phyloP scores from a whole-genome alignment of 1,140 invertebrate genomes.

The Chironomus tepperi region DNA sequence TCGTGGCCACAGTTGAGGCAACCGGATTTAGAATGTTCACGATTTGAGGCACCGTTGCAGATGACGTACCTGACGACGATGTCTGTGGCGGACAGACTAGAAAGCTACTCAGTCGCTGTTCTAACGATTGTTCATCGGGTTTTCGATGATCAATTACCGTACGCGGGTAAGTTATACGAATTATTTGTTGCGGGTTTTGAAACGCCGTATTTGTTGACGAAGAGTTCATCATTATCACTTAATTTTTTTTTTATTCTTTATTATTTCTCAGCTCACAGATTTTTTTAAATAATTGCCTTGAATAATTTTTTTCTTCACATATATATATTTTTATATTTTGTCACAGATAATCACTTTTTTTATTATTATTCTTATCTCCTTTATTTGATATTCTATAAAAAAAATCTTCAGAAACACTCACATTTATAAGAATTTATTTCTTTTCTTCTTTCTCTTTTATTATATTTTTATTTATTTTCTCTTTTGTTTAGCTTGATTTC shows the following conservation, averaged over 20 bases:
- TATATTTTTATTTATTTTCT: neutral
- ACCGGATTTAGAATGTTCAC: slow-evolving; percentile 11
- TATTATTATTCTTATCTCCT: neutral
- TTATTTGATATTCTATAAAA: too few species aligned
- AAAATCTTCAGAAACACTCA: too few species aligned
- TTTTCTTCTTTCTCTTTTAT: neutral
- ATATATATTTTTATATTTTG: neutral
- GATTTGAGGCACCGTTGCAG: slow-evolving; percentile 14
- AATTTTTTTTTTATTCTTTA: neutral
- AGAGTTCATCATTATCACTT: slow-evolving; percentile 20
- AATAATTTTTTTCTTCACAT: neutral
- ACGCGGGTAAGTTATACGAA: slow-evolving; percentile 2
- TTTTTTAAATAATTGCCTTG: too few species aligned
- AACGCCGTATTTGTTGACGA: neutral
- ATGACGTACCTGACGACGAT: neutral
- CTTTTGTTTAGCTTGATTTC: too few species aligned
- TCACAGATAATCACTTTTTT: slow-evolving; percentile 5
- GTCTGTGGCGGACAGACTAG: neutral
- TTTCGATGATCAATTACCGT: slow-evolving; percentile 1
- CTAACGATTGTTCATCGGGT: neutral
- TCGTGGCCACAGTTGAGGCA: neutral
- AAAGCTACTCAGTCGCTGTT: neutral
- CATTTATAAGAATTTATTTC: neutral
- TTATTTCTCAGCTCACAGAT: neutral
- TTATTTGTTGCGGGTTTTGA: neutral